Evolutionary conservation across 2,797 vertebrate species (phyloP).

Genomic region (Eremophila alpestris): DNA sequence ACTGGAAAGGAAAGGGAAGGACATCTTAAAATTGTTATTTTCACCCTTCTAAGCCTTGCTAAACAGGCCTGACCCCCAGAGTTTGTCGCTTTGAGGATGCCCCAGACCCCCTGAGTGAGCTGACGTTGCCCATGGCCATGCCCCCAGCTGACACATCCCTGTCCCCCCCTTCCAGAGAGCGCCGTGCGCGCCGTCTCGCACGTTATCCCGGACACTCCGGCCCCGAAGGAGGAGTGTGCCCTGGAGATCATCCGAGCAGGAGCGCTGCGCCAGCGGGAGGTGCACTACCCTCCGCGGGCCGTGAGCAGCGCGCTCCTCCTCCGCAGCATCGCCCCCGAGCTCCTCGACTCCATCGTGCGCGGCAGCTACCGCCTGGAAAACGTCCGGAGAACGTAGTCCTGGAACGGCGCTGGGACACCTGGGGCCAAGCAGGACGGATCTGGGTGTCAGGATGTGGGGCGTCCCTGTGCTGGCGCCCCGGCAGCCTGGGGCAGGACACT

Average conservation of each 20-base stretch:
- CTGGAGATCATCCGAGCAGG: slow-evolving; percentile 74
- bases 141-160: fast-evolving
- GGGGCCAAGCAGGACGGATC: background rate
- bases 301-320: background rate
- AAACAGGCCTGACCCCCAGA: background rate
- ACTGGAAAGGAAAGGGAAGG: background rate
- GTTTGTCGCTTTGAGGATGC: fast-evolving
- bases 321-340: background rate
- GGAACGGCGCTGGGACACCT: fast-evolving
- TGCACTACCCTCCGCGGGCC: background rate
- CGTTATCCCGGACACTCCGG: fast-evolving
- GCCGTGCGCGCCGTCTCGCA: background rate
- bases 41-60: background rate
- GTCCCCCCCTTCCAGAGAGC: slow-evolving; percentile 11
- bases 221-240: slow-evolving; percentile 74
- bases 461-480: background rate
- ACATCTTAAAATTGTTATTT: no score
- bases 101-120: background rate
- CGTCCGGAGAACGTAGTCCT: background rate
- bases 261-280: slow-evolving; percentile 56
- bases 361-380: background rate
- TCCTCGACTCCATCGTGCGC: slow-evolving; percentile 27
- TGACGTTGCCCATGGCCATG: fast-evolving
- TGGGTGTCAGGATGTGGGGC: background rate
- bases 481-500: background rate